phyloP scores from a whole-genome alignment of 2,113 vertebrate species.

The Entelurus aequoreus region DNA sequence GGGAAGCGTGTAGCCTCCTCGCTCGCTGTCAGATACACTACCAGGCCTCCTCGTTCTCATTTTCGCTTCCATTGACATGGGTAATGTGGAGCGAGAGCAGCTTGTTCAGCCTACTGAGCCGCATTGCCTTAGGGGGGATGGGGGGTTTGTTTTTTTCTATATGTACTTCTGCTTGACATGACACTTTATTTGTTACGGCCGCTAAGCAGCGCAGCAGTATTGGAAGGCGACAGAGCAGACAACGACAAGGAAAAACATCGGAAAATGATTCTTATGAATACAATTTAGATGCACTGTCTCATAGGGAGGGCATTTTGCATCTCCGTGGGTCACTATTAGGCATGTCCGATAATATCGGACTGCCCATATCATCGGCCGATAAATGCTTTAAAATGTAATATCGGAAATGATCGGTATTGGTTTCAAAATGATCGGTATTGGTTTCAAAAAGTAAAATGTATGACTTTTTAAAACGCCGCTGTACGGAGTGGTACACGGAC shows the following conservation, averaged over 20 bases:
- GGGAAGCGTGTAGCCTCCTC: constrained; percentile 8
- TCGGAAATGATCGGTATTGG: too few relatives aligned
- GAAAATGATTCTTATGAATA: too few relatives aligned
- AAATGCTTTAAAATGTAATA: too few relatives aligned
- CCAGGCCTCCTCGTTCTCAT: constrained; percentile 37
- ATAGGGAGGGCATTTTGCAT: too few relatives aligned
- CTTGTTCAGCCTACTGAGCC: constrained; percentile 46
- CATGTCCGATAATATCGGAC: too few relatives aligned
- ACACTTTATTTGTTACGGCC: constrained; percentile 36
- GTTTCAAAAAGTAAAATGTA: too few relatives aligned
- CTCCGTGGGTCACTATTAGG: too few relatives aligned
- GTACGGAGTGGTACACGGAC: too few relatives aligned
- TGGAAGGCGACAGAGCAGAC: constrained; percentile 19
- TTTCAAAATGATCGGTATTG: too few relatives aligned
- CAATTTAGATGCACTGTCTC: too few relatives aligned
- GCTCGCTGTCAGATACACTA: constrained; percentile 32
- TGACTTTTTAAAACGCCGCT: too few relatives aligned
- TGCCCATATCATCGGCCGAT: too few relatives aligned
- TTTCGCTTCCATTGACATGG: constrained; percentile 46
- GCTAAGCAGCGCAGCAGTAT: constrained; percentile 26
- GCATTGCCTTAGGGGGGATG: constrained; percentile 19
- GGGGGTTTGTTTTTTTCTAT: constrained; percentile 16
- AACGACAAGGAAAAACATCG: constrained; percentile 9
- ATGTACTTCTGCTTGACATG: constrained; percentile 45
- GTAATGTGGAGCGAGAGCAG: constrained; percentile 40